Conservation (phyloP, 2,888 invertebrate species). For the Xiphydria camelus region DNA sequence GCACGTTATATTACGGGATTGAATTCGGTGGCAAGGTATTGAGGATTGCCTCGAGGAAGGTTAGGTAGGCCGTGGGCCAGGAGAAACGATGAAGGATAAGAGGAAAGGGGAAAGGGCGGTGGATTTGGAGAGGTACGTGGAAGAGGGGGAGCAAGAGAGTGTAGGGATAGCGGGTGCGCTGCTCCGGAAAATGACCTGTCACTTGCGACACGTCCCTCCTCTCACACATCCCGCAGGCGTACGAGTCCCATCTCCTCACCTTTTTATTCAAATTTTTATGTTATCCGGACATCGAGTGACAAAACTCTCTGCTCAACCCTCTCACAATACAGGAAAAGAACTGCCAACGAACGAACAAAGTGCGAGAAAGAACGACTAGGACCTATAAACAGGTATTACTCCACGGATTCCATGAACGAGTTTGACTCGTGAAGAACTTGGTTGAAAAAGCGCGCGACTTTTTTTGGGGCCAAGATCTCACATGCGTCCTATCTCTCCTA, state of each 20-base stretch:
- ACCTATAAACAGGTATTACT: too few species aligned
- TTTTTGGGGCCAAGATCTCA: too few species aligned
- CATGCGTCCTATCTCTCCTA: too few species aligned
- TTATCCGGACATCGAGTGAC: conserved; percentile 26
- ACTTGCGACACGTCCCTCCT: conserved; percentile 48
- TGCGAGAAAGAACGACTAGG: too few species aligned
- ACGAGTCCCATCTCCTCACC: conserved; percentile 19
- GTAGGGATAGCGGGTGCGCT: conserved; percentile 40
- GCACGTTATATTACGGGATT: conserved; percentile 40
- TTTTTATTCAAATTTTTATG: conserved; percentile 28
- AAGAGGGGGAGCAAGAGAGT: conserved; percentile 20
- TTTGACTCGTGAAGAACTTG: too few species aligned
- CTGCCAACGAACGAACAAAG: too few species aligned
- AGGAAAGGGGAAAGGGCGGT: conserved; percentile 16
- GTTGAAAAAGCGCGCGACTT: too few species aligned
- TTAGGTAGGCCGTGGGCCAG: conserved; percentile 20
- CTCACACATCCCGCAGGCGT: conserved; percentile 22
- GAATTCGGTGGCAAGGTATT: conserved; percentile 41
- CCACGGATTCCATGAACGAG: too few species aligned
- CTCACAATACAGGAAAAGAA: too few species aligned
- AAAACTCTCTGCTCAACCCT: too few species aligned
- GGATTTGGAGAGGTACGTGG: conserved; percentile 16
- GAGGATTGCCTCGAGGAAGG: conserved; percentile 41
- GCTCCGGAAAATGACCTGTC: conserved; percentile 57
- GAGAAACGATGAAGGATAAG: conserved; percentile 10